Base-by-base conservation (phyloP, 2,797 vertebrate species). In the Mormyrus hasselquistii region DNA sequence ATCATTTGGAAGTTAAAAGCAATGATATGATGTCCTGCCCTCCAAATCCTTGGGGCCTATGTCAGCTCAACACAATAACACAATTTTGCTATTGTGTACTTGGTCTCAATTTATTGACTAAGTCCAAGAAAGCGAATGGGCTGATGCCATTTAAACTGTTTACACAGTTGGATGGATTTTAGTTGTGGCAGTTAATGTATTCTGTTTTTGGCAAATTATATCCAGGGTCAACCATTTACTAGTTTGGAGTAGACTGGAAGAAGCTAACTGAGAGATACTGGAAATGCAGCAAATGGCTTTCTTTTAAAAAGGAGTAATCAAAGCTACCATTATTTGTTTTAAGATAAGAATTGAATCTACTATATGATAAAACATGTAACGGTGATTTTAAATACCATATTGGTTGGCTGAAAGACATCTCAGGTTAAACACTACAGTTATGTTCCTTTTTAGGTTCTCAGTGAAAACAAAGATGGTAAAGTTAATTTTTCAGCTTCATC, bases 1-100 rank as follows among this genome's bases (percentile, higher is more conserved):
- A 73, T 85, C 88, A 16, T 83, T 59, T 79, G 14, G 10, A 92
- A 92, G 89, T 89, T 62, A 90, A 89, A 14, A 90, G 90, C 87
- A 86, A 53, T 53, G 41, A 69, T 76, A 76, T 9, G 86, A 92
- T 91, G 53, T 29, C 73, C 41, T 87, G 79, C 83, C 90, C 90
- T 91, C 59, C 79, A 47, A 83, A 90, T 38, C 44, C 87, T 10
- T 34, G 69, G 90, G 90, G 25, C 86, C 73, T 87, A 34, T 8
- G 65, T 86, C 91, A 91, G 73, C 7, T 10, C 10, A 0, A 50
- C 0, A 44, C 2, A 5, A 87, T 22, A 38, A 53, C 14, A 59
- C 25, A 29, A 4, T 89, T 90, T 89, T 90, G 57, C 87, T 87
- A 25, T 4, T 50, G 8, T 55, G 49, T 16, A 44, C 59, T 84